Percentiles rank a stretch among this genome's conserved stretches.
Conservation (phyloP, 2,888 invertebrate genomes). For the Ichneumon xanthorius region DNA sequence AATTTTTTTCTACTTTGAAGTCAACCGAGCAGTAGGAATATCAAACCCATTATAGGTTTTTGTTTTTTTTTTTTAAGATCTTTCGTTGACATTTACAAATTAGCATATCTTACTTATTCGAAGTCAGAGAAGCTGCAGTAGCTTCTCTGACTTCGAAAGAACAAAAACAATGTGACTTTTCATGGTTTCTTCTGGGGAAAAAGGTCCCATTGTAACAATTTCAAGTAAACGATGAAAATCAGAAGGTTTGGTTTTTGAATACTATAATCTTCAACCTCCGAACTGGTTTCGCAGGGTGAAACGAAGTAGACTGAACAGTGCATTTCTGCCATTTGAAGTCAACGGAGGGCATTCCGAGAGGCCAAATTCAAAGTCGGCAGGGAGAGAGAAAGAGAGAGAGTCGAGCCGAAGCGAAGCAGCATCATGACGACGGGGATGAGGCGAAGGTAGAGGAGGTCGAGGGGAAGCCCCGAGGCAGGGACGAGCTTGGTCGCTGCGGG, state of each 20-base stretch:
- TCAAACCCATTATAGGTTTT: too few species aligned
- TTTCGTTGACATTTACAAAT: neutral
- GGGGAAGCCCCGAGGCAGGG: slow-evolving; percentile 64
- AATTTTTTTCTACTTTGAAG: too few species aligned
- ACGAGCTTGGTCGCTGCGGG: slow-evolving; percentile 76
- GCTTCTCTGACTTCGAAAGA: too few species aligned
- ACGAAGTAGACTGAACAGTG: neutral
- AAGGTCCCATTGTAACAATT: neutral
- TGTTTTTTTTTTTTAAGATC: too few species aligned
- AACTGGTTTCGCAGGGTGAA: neutral
- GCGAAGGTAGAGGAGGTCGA: slow-evolving; percentile 60
- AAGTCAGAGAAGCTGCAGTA: neutral
- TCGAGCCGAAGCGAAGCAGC: slow-evolving; percentile 9
- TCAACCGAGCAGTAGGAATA: too few species aligned
- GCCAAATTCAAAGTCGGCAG: slow-evolving; percentile 46
- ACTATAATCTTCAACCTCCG: neutral
- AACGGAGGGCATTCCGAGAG: slow-evolving; percentile 17
- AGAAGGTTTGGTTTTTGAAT: neutral
- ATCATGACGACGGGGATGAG: slow-evolving; percentile 31
- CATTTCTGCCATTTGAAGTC: slow-evolving; percentile 23
- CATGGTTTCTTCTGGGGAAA: neutral
- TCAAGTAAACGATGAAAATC: neutral
- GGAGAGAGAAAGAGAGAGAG: slow-evolving; percentile 42
- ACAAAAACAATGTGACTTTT: neutral
- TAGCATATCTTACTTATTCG: too few species aligned